Conservation (phyloP, 2,113 vertebrate species). For the Eubucco bourcierii region DNA sequence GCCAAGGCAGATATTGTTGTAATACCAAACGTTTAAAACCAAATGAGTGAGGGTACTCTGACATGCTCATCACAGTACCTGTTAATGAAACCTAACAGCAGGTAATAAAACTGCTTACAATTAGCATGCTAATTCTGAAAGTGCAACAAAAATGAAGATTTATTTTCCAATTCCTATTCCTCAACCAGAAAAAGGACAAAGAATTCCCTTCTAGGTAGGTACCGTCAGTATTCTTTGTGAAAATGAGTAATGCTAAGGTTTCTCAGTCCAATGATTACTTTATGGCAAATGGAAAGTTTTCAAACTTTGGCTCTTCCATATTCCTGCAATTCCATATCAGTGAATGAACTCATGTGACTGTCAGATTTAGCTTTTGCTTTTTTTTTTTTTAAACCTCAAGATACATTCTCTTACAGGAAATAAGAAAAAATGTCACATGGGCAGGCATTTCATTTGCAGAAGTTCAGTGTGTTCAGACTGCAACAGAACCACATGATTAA, state of each 20-base stretch:
- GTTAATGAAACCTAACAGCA: background rate
- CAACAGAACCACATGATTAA: background rate
- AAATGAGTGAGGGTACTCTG: background rate
- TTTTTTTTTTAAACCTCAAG: background rate
- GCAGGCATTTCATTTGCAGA: background rate
- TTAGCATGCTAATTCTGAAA: background rate
- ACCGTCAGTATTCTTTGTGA: background rate
- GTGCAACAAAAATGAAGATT: background rate
- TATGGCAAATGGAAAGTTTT: background rate
- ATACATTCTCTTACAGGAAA: background rate
- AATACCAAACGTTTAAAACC: background rate
- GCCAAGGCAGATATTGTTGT: background rate
- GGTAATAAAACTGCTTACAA: background rate
- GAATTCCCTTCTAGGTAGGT: background rate
- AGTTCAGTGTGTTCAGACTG: background rate
- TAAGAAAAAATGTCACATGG: background rate
- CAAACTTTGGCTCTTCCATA: background rate
- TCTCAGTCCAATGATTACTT: background rate
- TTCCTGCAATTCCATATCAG: background rate
- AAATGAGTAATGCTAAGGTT: background rate
- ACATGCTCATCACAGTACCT: background rate
- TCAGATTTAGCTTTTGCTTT: background rate
- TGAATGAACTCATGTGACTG: background rate
- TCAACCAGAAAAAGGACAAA: background rate
- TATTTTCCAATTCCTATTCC: background rate